Evolutionary conservation across 2,888 invertebrate species (phyloP).

Genomic region (Trichacis sp.): DNA sequence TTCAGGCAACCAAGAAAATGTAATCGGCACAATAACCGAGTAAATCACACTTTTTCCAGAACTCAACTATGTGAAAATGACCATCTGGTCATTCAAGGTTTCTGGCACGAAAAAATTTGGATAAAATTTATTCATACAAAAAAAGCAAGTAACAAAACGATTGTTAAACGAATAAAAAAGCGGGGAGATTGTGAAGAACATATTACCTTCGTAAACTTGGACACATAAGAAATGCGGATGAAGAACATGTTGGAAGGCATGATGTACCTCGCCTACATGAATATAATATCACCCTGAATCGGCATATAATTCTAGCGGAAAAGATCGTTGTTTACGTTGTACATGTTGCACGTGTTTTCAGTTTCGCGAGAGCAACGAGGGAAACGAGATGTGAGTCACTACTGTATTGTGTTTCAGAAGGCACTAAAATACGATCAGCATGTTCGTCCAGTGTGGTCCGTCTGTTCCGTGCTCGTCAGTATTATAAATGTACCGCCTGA

Average conservation of each 20-base stretch:
- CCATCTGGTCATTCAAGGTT: no score
- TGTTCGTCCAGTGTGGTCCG: conserved; percentile 37
- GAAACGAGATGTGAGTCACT: conserved; percentile 40
- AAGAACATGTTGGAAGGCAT: conserved; percentile 52
- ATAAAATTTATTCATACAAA: no score
- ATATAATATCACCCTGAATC: conserved; percentile 40
- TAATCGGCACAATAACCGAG: no score
- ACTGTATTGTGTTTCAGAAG: conserved; percentile 51
- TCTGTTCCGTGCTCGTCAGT: conserved; percentile 28
- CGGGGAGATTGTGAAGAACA: neutral
- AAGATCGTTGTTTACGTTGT: conserved; percentile 14
- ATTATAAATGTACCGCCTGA: conserved; percentile 28
- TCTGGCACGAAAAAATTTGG: no score
- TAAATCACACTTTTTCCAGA: no score
- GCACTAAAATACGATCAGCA: conserved; percentile 31
- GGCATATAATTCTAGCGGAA: conserved; percentile 46
- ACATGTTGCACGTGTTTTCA: no score
- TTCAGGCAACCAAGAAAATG: no score
- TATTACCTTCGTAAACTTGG: conserved; percentile 53
- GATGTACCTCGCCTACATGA: conserved; percentile 17
- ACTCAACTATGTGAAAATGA: no score
- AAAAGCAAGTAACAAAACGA: no score
- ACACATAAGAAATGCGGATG: conserved; percentile 58
- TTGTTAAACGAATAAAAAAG: neutral
- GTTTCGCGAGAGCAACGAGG: conserved; percentile 1